Conservation (phyloP, 37 sponge, comb jelly and placozoan species). For the Spongia lamella region DNA sequence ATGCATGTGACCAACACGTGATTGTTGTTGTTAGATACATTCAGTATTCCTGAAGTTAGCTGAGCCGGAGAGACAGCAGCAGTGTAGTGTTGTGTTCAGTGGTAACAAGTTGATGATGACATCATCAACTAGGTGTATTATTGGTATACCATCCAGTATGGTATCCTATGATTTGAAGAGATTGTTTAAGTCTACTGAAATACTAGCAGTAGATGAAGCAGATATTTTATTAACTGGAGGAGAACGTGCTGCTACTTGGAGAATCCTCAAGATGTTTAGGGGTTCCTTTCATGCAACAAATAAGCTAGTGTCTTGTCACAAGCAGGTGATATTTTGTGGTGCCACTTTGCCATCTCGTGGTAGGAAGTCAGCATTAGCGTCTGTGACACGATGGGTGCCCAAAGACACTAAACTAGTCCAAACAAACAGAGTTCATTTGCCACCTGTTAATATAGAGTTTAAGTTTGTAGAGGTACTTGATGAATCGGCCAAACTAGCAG, state of each 20-base stretch:
- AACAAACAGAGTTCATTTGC: slow-evolving; percentile 54
- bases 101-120: slow-evolving; percentile 28
- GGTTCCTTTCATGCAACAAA: too few species aligned
- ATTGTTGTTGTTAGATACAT: slow-evolving; percentile 31
- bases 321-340: slow-evolving; percentile 67
- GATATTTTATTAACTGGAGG: slow-evolving; percentile 76
- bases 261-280: slow-evolving; percentile 37
- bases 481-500: not conserved
- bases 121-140: slow-evolving; percentile 40
- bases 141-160: slow-evolving; percentile 48
- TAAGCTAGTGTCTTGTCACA: not conserved
- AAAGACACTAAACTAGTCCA: slow-evolving; percentile 35
- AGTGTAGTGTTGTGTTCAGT: slow-evolving; percentile 18
- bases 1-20: not conserved
- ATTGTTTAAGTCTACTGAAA: slow-evolving; percentile 32
- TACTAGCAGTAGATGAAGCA: slow-evolving; percentile 74
- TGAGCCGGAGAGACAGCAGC: slow-evolving; percentile 11
- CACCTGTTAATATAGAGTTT: slow-evolving; percentile 17
- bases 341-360: slow-evolving; percentile 73
- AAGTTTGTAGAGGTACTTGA: slow-evolving; percentile 23
- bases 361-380: slow-evolving; percentile 29
- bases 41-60: slow-evolving; percentile 48
- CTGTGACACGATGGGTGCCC: slow-evolving; percentile 46
- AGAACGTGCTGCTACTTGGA: slow-evolving; percentile 37
- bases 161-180: slow-evolving; percentile 34